phyloP scores from a whole-genome alignment of 1,140 invertebrate genomes.

The Drosophila melanica region DNA sequence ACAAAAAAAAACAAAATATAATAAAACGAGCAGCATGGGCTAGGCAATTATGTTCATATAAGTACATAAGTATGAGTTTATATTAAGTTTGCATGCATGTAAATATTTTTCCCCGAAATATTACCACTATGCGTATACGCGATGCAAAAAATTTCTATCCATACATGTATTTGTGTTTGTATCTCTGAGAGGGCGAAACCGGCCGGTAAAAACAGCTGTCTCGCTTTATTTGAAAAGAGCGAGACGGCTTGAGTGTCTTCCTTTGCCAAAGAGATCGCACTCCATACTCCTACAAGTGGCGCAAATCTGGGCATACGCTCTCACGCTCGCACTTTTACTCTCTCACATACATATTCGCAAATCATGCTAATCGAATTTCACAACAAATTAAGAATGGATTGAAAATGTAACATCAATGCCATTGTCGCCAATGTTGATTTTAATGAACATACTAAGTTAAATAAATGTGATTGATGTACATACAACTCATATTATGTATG shows the following conservation, averaged over 20 bases:
- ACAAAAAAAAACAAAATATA: neutral
- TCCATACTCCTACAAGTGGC: conserved; percentile 21
- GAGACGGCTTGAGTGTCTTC: neutral
- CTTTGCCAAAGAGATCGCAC: neutral
- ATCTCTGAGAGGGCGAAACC: conserved; percentile 21
- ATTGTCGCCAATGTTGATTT: neutral
- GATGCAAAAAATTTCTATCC: conserved; percentile 7
- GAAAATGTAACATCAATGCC: conserved; percentile 16
- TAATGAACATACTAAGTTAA: neutral
- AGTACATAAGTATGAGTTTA: neutral
- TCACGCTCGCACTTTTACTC: neutral
- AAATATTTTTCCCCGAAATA: neutral
- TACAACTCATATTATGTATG: neutral
- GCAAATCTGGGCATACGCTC: neutral
- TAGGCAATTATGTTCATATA: no score
- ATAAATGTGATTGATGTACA: neutral
- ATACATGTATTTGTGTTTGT: conserved; percentile 5
- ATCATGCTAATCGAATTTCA: conserved; percentile 72
- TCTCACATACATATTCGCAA: conserved; percentile 38
- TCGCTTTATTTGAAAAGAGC: conserved; percentile 17
- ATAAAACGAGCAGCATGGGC: neutral
- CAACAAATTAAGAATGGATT: conserved; percentile 43
- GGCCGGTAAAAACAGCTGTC: conserved; percentile 27
- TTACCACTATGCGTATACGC: conserved; percentile 53
- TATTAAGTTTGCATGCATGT: neutral